A percentile compares a stretch with the other conserved stretches of the same genome.
Evolutionary conservation across 1,140 invertebrate species (phyloP).

Genomic region (Choristoneura fumiferana): DNA sequence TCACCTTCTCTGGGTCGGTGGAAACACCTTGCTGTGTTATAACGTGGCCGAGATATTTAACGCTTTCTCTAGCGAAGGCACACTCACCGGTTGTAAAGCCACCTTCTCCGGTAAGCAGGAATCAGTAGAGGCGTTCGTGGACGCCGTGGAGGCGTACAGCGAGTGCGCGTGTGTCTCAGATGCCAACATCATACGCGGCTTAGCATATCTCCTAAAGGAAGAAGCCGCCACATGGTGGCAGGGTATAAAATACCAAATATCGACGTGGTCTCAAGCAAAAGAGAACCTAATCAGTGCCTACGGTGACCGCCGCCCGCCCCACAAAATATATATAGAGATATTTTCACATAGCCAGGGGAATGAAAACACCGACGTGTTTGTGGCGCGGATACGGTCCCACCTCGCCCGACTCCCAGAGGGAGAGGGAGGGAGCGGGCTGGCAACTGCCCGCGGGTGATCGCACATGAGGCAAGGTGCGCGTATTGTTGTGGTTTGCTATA

Average conservation of each 20-base stretch:
- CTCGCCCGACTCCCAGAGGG: no score
- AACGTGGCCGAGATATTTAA: no score
- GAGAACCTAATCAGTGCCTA: slow-evolving; percentile 18
- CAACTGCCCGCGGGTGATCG: no score
- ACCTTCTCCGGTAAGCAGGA: slow-evolving; percentile 22
- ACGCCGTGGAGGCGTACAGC: slow-evolving; percentile 24
- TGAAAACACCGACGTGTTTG: no score
- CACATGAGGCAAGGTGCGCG: no score
- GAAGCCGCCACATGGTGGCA: slow-evolving; percentile 72
- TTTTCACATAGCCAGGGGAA: slow-evolving; percentile 24
- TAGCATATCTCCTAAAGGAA: slow-evolving; percentile 60
- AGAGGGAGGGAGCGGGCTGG: no score
- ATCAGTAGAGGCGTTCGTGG: slow-evolving; percentile 21
- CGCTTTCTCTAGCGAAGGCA: no score
- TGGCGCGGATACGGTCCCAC: no score
- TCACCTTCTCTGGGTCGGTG: no score
- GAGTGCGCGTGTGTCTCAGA: slow-evolving; percentile 46
- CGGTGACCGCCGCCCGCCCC: slow-evolving; percentile 21
- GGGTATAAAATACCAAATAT: slow-evolving; percentile 45
- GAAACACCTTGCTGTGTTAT: no score
- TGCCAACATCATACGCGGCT: slow-evolving; percentile 57
- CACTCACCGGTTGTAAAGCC: no score
- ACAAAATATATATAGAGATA: slow-evolving; percentile 23
- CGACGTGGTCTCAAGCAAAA: slow-evolving; percentile 19
- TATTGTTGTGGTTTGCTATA: no score